Percentiles rank a stretch among this genome's conserved stretches.
Conservation (phyloP, 2,797 vertebrate genomes). For the Oryzias dopingdopingensis region DNA sequence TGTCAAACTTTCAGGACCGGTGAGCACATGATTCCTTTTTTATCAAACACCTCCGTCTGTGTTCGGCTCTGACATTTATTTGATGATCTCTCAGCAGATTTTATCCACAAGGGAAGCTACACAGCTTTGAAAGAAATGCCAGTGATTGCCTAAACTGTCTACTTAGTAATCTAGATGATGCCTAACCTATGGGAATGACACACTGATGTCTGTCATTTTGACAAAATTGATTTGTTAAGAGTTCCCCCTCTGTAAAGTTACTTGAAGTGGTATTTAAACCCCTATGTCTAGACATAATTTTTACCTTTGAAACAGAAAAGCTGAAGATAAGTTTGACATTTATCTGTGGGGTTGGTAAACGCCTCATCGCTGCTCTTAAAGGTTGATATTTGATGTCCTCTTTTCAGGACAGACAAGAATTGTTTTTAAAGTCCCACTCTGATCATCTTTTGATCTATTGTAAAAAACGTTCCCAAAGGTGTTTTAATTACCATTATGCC, state of each 20-base stretch:
- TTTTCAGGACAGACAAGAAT: constrained; percentile 52
- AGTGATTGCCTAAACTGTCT: constrained; percentile 50
- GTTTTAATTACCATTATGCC: too few relatives aligned
- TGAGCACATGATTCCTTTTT: constrained; percentile 76
- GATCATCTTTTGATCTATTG: too few relatives aligned
- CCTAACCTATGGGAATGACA: constrained; percentile 71
- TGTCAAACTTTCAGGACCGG: constrained; percentile 90
- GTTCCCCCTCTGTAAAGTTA: constrained; percentile 45
- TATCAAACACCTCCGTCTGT: constrained; percentile 19
- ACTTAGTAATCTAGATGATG: constrained; percentile 52
- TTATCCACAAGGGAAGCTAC: constrained; percentile 39
- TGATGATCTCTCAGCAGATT: constrained; percentile 35
- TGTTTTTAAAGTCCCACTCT: constrained; percentile 38
- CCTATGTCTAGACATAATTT: constrained; percentile 39
- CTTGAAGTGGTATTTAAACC: constrained; percentile 59
- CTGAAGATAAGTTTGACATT: constrained; percentile 74
- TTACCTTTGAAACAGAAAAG: constrained; percentile 53
- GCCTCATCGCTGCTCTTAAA: constrained; percentile 67
- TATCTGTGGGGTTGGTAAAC: constrained; percentile 61
- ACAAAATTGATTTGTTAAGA: constrained; percentile 73
- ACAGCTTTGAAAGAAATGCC: constrained; percentile 61
- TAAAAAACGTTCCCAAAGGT: too few relatives aligned
- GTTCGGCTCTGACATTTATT: constrained; percentile 47
- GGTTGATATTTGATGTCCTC: constrained; percentile 73
- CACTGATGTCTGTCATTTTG: constrained; percentile 69